phyloP scores from a whole-genome alignment of 2,113 vertebrate species.

The Neolamprologus longior region DNA sequence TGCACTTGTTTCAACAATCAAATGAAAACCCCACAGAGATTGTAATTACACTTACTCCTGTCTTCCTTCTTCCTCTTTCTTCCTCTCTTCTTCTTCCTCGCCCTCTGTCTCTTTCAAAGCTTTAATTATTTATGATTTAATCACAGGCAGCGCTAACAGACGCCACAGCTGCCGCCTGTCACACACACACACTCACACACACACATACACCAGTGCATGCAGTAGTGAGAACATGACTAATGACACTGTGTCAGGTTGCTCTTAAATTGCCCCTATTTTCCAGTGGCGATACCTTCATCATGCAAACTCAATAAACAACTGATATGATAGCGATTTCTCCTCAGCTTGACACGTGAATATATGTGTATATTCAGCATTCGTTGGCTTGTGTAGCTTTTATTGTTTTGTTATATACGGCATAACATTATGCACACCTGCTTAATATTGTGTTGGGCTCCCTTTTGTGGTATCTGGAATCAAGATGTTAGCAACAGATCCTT shows the following conservation, averaged over 20 bases:
- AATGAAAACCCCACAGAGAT: slow-evolving; percentile 9
- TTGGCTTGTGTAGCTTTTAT: neutral
- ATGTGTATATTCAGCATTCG: neutral
- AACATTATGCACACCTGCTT: neutral
- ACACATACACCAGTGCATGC: neutral
- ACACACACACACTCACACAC: neutral
- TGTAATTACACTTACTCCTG: slow-evolving; percentile 19
- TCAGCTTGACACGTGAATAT: neutral
- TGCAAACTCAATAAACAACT: neutral
- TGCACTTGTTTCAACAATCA: slow-evolving; percentile 36
- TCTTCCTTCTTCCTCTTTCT: neutral
- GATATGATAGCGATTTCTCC: neutral
- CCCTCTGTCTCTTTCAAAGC: slow-evolving; percentile 30
- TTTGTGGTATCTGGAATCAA: neutral
- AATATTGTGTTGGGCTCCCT: neutral
- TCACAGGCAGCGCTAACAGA: slow-evolving; percentile 40
- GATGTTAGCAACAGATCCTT: neutral
- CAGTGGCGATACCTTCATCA: neutral
- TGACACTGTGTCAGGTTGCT: neutral
- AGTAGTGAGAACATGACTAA: slow-evolving; percentile 20
- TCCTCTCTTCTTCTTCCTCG: neutral
- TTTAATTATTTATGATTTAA: slow-evolving; percentile 67
- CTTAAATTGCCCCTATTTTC: slow-evolving; percentile 7
- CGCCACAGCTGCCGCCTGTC: slow-evolving; percentile 28
- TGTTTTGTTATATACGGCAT: neutral